A percentile compares a stretch with the other conserved stretches of the same genome.
phyloP scores from a whole-genome alignment of 2,888 invertebrate species.

The Julus scandinavius region DNA sequence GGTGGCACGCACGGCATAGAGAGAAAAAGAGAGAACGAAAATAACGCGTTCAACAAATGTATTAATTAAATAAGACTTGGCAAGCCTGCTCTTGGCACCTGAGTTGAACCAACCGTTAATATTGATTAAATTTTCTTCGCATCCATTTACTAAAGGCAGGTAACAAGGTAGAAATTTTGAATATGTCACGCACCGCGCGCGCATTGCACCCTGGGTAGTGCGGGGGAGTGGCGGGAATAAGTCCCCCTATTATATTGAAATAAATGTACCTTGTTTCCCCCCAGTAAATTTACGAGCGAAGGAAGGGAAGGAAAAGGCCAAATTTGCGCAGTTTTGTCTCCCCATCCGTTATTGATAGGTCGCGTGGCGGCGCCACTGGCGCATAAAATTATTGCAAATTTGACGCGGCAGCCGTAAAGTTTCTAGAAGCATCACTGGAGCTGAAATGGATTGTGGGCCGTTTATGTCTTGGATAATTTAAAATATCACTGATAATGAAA shows the following conservation, averaged over 20 bases:
- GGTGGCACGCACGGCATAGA: neutral
- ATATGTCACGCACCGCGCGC: slow-evolving; percentile 41
- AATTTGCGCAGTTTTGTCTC: neutral
- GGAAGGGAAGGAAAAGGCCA: neutral
- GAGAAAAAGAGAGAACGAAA: neutral
- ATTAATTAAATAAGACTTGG: slow-evolving; percentile 26
- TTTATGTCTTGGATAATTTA: too few relatives aligned
- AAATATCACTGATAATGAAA: too few relatives aligned
- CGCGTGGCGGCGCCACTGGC: slow-evolving; percentile 7
- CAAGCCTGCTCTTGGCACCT: slow-evolving; percentile 22
- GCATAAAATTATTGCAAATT: neutral
- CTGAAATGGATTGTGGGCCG: too few relatives aligned
- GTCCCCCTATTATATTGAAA: neutral
- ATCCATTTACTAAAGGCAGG: slow-evolving; percentile 35
- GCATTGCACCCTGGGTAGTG: neutral
- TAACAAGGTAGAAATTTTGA: slow-evolving; percentile 38
- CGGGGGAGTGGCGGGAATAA: neutral
- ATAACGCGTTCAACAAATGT: slow-evolving; percentile 34
- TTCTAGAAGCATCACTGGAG: too few relatives aligned
- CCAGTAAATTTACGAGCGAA: neutral
- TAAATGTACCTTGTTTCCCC: neutral
- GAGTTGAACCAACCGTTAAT: slow-evolving; percentile 22
- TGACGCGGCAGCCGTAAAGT: too few relatives aligned
- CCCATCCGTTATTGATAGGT: neutral
- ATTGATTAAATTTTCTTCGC: slow-evolving; percentile 39